These are phyloP conservation scores for Lithophane semibrunnea DNA, from an alignment of 2,888 invertebrate genomes.

Conservation along the genomic window DNA sequence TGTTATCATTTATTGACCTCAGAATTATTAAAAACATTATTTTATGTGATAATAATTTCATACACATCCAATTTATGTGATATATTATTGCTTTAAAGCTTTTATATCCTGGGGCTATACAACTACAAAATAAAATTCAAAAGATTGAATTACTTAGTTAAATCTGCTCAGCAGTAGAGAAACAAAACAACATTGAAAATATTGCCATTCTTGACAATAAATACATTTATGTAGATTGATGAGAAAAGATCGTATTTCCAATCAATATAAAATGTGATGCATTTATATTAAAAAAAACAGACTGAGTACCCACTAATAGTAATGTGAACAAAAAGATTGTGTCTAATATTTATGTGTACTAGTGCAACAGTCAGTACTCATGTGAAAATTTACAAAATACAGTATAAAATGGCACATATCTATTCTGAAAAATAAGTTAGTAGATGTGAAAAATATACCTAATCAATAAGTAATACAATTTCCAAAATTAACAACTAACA, in stretches of 20 bases:
- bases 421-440: constrained; percentile 83
- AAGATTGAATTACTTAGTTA: constrained; percentile 34
- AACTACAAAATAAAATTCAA: constrained; percentile 46
- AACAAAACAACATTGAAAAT: constrained; percentile 34
- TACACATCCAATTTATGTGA: constrained; percentile 54
- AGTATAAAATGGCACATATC: constrained; percentile 85
- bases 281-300: constrained; percentile 40
- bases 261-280: constrained; percentile 59
- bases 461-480: constrained; percentile 71
- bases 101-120: constrained; percentile 52
- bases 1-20: constrained; percentile 52
- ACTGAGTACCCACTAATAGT: constrained; percentile 46
- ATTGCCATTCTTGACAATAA: constrained; percentile 16
- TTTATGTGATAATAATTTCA: constrained; percentile 60
- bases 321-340: constrained; percentile 43
- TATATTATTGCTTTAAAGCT: constrained; percentile 66
- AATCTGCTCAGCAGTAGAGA: constrained; percentile 41
- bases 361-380: constrained; percentile 62
- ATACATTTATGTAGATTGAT: constrained; percentile 22
- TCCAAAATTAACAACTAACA: constrained; percentile 78
- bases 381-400: constrained; percentile 68
- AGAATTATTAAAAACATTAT: constrained; percentile 55
- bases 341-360: constrained; percentile 43
- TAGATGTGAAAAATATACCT: constrained; percentile 73
- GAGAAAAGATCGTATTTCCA: constrained; percentile 47